These are phyloP conservation scores for Nipponacmea schrenckii DNA, from an alignment of 2,888 invertebrate genomes.

Conservation along the genomic window DNA sequence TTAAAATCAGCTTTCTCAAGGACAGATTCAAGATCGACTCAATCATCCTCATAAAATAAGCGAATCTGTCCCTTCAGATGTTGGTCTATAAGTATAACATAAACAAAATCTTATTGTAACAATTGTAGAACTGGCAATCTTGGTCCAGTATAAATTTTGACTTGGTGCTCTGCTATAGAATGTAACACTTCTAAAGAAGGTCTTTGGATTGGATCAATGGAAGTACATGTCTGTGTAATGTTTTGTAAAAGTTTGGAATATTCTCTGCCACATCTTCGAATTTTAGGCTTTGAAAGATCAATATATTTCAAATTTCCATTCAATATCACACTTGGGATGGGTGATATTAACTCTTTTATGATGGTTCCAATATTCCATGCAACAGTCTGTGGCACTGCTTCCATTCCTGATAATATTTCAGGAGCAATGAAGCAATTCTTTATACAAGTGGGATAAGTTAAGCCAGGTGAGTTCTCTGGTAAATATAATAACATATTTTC, in stretches of 20 bases:
- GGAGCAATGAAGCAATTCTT: background rate
- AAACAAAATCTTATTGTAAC: too few species aligned
- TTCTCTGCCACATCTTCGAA: background rate
- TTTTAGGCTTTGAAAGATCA: background rate
- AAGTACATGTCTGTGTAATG: background rate
- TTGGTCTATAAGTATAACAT: too few species aligned
- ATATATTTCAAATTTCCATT: conserved; percentile 5
- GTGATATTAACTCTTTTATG: conserved; percentile 42
- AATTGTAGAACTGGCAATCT: too few species aligned
- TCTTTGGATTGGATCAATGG: background rate
- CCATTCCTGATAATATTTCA: background rate
- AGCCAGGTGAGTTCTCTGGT: conserved; percentile 37
- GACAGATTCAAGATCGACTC: too few species aligned
- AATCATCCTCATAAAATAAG: too few species aligned
- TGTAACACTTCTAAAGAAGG: background rate
- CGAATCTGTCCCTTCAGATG: too few species aligned
- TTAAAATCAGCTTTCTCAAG: too few species aligned
- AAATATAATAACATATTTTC: conserved; percentile 54
- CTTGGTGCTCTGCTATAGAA: background rate
- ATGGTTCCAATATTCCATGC: conserved; percentile 53
- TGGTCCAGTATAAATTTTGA: too few species aligned
- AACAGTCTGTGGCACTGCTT: conserved; percentile 39
- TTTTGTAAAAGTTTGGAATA: background rate
- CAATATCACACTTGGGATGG: conserved; percentile 29
- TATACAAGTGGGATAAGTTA: background rate